Base-by-base conservation (phyloP, 2,113 vertebrate species). In the Bettongia penicillata region DNA sequence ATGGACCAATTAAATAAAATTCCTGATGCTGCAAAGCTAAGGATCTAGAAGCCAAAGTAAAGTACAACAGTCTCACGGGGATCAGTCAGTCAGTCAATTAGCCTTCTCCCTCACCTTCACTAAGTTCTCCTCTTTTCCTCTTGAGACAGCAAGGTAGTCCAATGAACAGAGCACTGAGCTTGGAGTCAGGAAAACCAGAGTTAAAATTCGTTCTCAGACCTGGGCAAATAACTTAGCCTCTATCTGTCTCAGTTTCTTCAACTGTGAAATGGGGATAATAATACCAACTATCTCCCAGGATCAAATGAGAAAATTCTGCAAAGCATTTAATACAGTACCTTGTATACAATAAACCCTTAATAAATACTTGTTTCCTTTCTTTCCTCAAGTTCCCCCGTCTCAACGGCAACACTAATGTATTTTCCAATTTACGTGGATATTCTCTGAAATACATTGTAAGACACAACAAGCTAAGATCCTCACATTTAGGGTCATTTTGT, bases 401-500 rank as follows among this genome's bases (percentile, higher is more conserved):
- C 55, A 61, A 61, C 9, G 16, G 5, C 31, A 37, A 77, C 37
- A 77, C 61, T 77, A 16, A 77, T 77, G 31, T 0, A 77, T 6
- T 6, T 77, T 77, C 31, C 12, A n/a, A 19, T 93, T 57, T 91
- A 47, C 53, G 37, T n/a, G 90, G 25, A 90, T 43, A 2, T 1
- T 77, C 51, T 90, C 43, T 90, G 8, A 94, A 16, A 77, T 49
- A 7, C 47, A 93, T 47, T 31, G 12, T 31, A 97, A 94, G 49
- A 55, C 23, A n/a, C 22, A 37, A 90, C 89, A 92, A 96, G 4
- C 31, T 91, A 43, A 51, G 22, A 94, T n/a, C 90, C 31, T 52
- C 50, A 94, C 0, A 90, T 22, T 91, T 93, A 25, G 61, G 51
- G 94, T 53, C 77, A 26, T 90, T 95, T 84, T 95, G 2, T 77